Evolutionary conservation across 2,113 vertebrate species (phyloP).

Genomic region (Pachyramphus minor): DNA sequence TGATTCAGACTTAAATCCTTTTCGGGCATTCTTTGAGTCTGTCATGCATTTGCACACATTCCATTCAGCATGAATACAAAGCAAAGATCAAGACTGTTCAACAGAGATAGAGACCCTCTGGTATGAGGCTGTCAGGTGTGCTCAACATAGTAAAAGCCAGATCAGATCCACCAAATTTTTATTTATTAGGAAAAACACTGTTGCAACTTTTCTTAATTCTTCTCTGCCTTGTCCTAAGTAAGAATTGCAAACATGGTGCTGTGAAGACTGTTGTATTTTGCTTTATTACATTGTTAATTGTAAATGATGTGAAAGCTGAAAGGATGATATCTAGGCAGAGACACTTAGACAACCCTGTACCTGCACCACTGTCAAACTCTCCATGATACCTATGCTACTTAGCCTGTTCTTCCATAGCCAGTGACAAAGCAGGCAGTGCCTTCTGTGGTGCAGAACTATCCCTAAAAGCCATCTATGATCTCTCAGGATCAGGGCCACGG

Average conservation of each 20-base stretch:
- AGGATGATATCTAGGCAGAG: neutral
- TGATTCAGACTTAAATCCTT: neutral
- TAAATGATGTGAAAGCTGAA: neutral
- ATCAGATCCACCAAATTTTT: neutral
- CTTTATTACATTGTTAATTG: neutral
- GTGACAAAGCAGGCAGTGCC: neutral
- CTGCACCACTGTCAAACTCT: neutral
- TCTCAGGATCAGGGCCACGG: neutral
- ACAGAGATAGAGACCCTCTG: neutral
- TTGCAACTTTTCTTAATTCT: neutral
- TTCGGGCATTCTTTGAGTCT: neutral
- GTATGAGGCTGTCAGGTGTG: neutral
- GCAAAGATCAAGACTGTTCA: neutral
- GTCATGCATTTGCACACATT: neutral
- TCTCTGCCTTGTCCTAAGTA: neutral
- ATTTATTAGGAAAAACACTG: neutral
- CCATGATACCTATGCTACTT: neutral
- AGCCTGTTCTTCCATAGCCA: neutral
- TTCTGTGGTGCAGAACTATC: neutral
- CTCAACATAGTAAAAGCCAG: neutral
- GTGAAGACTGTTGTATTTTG: neutral
- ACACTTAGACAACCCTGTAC: neutral
- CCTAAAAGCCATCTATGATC: neutral
- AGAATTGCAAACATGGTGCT: neutral
- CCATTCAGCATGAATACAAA: neutral